phyloP scores from a whole-genome alignment of 2,888 invertebrate species.

The Anaspis maculata region DNA sequence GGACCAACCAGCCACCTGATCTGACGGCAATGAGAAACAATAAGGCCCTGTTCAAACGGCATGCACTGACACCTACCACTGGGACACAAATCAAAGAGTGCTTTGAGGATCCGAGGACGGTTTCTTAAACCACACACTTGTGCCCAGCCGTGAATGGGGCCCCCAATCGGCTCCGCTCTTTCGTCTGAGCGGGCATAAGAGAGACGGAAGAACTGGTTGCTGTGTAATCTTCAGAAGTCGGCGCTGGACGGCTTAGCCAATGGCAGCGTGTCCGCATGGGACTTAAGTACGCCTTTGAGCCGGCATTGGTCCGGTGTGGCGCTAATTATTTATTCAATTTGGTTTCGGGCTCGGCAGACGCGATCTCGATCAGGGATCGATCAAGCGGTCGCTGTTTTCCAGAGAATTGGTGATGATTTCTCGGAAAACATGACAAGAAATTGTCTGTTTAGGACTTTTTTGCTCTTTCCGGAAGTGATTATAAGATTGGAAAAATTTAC shows the following conservation, averaged over 20 bases:
- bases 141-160: no score
- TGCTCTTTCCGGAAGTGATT: no score
- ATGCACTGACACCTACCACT: constrained; percentile 31
- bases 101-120: constrained; percentile 30
- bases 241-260: constrained; percentile 8
- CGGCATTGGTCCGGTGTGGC: constrained; percentile 7
- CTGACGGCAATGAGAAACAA: constrained; percentile 24
- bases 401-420: no score
- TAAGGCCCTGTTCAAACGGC: constrained; percentile 21
- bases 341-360: no score
- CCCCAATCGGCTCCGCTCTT: no score
- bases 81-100: constrained; percentile 35
- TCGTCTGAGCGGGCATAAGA: constrained; percentile 3
- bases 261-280: constrained; percentile 4
- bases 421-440: no score
- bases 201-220: constrained; percentile 2
- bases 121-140: constrained; percentile 26
- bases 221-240: constrained; percentile 6
- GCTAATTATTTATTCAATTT: constrained; percentile 9
- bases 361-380: no score
- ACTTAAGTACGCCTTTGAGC: constrained; percentile 7
- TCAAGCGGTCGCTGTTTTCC: no score
- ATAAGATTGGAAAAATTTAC: no score
- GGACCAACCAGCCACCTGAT: constrained; percentile 22
- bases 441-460: no score